Evolutionary conservation across 2,888 invertebrate genomes (phyloP).

Genomic region (Drosophila engyochracea): DNA sequence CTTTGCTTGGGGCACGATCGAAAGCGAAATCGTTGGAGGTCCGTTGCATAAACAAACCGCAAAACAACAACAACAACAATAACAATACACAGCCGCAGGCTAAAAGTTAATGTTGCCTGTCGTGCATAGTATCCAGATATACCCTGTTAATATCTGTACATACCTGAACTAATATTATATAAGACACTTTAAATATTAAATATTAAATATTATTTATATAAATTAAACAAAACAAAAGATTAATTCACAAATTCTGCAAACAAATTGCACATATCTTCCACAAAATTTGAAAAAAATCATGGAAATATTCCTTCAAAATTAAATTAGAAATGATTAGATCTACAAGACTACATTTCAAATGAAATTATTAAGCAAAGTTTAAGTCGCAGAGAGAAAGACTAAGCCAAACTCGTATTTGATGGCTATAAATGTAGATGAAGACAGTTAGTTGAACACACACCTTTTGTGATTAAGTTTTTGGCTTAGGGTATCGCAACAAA

Average conservation of each 20-base stretch:
- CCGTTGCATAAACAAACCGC: conserved; percentile 52
- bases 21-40: conserved; percentile 80
- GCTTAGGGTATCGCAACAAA: conserved; percentile 25
- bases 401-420: not conserved
- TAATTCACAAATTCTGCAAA: not conserved
- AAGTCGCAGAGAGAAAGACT: not conserved
- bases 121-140: not conserved
- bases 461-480: not conserved
- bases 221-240: not conserved
- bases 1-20: conserved; percentile 57
- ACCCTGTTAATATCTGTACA: conserved; percentile 18
- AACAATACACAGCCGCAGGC: conserved; percentile 20
- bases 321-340: not conserved
- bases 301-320: not conserved
- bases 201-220: not conserved
- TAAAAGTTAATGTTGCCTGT: not conserved
- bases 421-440: not conserved
- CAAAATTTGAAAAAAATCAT: not conserved
- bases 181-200: not conserved
- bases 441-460: not conserved
- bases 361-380: not conserved
- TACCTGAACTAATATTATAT: not conserved
- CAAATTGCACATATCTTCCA: not conserved
- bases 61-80: conserved; percentile 20
- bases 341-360: not conserved